Percentiles rank a stretch among this genome's conserved stretches.
Evolutionary conservation across 1,140 invertebrate genomes (phyloP).

Genomic region (Lucilia cuprina): DNA sequence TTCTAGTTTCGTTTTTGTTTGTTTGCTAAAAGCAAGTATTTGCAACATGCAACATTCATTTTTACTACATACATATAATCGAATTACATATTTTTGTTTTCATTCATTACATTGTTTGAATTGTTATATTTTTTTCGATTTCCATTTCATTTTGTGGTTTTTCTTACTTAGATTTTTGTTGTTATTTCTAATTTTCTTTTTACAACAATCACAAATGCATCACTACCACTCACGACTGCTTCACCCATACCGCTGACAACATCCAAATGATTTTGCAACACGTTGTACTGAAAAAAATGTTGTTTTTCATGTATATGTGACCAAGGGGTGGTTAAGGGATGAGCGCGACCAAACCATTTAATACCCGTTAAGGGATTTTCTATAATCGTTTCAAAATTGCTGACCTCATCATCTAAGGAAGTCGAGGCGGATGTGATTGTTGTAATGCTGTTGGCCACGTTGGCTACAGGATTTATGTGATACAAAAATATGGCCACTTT

Average conservation of each 20-base stretch:
- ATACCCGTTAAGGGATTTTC: conserved; percentile 41
- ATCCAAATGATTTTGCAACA: neutral
- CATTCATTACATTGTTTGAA: neutral
- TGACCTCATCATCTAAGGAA: conserved; percentile 21
- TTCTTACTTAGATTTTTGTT: neutral
- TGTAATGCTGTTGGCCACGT: neutral
- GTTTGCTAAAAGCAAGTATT: too few relatives aligned
- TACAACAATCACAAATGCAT: conserved; percentile 45
- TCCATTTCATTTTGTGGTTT: neutral
- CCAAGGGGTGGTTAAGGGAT: conserved; percentile 47
- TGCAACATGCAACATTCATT: too few relatives aligned
- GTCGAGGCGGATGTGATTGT: neutral
- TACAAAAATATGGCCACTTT: conserved; percentile 35
- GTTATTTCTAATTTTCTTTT: conserved; percentile 40
- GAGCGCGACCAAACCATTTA: conserved; percentile 46
- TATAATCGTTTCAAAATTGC: conserved; percentile 40
- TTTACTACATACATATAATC: neutral
- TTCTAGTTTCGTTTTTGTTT: too few relatives aligned
- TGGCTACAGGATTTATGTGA: conserved; percentile 18
- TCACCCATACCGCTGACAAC: neutral
- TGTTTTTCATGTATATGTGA: conserved; percentile 45
- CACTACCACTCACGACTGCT: neutral
- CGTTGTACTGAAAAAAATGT: conserved; percentile 42
- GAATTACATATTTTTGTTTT: neutral
- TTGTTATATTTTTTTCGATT: neutral